Conservation (phyloP, 2,113 vertebrate genomes). For the Alexandromys fortis region DNA sequence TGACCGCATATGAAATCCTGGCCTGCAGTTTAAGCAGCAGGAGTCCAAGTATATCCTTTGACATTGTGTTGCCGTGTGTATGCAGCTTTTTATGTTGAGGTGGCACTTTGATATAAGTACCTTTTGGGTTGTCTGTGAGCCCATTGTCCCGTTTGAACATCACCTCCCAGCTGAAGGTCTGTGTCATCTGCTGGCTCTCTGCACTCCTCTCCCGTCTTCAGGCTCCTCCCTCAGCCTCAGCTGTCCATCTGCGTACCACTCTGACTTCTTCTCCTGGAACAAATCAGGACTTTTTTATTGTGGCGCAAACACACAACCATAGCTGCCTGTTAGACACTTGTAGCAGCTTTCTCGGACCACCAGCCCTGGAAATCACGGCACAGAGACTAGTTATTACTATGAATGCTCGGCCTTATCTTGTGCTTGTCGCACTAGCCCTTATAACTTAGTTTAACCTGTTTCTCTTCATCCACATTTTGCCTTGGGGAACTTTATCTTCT, state of each 20-base stretch:
- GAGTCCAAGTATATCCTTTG: accelerated
- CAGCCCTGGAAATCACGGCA: not conserved
- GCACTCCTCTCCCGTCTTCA: accelerated
- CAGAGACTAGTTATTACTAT: not conserved
- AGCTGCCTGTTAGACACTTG: not conserved
- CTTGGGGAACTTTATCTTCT: not conserved
- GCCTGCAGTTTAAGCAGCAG: not conserved
- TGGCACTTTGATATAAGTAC: not conserved
- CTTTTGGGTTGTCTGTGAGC: not conserved
- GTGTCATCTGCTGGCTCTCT: no score
- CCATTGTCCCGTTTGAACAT: not conserved
- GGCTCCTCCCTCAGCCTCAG: accelerated
- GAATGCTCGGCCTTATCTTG: not conserved
- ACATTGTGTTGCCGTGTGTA: not conserved
- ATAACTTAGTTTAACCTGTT: not conserved
- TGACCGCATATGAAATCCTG: not conserved
- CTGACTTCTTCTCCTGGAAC: not conserved
- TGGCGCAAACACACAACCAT: not conserved
- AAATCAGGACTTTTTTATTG: not conserved
- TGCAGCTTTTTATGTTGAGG: not conserved
- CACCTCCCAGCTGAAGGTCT: not conserved
- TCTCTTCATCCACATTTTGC: not conserved
- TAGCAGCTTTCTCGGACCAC: not conserved
- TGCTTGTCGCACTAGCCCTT: not conserved
- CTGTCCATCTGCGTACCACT: accelerated